Evolutionary conservation across 1,140 invertebrate genomes (phyloP).

Genomic region (Plectus sambesii): DNA sequence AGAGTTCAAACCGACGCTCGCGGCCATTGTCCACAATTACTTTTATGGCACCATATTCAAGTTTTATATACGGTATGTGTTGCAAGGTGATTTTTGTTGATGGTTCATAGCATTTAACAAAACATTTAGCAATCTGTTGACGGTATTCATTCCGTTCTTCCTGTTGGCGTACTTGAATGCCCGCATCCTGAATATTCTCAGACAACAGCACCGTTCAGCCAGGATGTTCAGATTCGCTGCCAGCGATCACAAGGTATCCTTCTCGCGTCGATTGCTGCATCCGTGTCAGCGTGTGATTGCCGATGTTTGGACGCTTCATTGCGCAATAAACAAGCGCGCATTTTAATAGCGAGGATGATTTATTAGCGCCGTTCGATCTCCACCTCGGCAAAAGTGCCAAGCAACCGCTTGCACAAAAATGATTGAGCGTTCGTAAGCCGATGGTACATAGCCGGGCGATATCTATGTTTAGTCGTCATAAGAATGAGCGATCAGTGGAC

Average conservation of each 20-base stretch:
- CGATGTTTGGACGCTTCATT: too few relatives aligned
- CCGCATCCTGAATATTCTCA: slow-evolving; percentile 25
- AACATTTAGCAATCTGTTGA: slow-evolving; percentile 21
- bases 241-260: slow-evolving; percentile 32
- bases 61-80: slow-evolving; percentile 25
- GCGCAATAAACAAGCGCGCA: slow-evolving; percentile 2
- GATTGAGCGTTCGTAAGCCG: too few relatives aligned
- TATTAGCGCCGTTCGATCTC: too few relatives aligned
- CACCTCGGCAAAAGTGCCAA: too few relatives aligned
- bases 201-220: slow-evolving; percentile 31
- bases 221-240: slow-evolving; percentile 31
- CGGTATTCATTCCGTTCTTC: slow-evolving; percentile 33
- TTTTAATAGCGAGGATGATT: too few relatives aligned
- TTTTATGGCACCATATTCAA: slow-evolving; percentile 32
- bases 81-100: neutral
- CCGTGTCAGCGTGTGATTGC: too few relatives aligned
- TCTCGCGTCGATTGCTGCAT: too few relatives aligned
- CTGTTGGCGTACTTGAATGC: slow-evolving; percentile 30
- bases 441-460: too few relatives aligned
- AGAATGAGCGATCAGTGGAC: too few relatives aligned
- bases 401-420: too few relatives aligned
- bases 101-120: slow-evolving; percentile 3
- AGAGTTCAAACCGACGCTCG: slow-evolving; percentile 21
- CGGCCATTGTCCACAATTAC: slow-evolving; percentile 21
- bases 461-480: too few relatives aligned